A percentile compares a stretch with the other conserved stretches of the same genome.
phyloP scores from a whole-genome alignment of 2,888 invertebrate species.

The Halictus ligatus region DNA sequence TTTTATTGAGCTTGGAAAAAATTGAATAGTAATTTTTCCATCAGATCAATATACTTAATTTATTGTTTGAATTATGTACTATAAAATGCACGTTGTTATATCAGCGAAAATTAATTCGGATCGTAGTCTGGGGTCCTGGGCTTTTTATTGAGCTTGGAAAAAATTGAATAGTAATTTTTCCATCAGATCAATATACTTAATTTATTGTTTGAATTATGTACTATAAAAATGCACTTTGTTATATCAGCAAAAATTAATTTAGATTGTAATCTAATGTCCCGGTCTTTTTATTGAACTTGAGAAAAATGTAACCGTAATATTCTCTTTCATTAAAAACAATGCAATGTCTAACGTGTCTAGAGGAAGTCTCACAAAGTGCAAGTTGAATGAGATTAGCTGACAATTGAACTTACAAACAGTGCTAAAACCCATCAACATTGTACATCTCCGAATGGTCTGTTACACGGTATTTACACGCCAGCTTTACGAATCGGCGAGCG shows the following conservation, averaged over 20 bases:
- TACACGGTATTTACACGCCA: background rate
- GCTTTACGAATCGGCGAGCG: background rate
- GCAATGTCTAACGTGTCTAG: background rate
- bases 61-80: too few species aligned
- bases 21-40: background rate
- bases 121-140: background rate
- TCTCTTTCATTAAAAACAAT: background rate
- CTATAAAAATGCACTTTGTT: too few species aligned
- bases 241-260: background rate
- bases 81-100: too few species aligned
- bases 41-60: background rate
- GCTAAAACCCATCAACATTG: background rate
- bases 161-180: background rate
- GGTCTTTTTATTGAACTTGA: too few species aligned
- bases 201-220: too few species aligned
- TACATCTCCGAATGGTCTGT: background rate
- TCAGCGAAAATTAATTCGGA: background rate
- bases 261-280: too few species aligned
- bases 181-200: background rate
- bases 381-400: background rate
- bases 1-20: background rate
- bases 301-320: too few species aligned
- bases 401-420: background rate
- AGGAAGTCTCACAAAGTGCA: background rate
- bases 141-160: background rate